Evolutionary conservation across 1,140 invertebrate genomes (phyloP), one percentile per base, ranked within the genome.

Genomic region (Chironomus striatipennis): DNA sequence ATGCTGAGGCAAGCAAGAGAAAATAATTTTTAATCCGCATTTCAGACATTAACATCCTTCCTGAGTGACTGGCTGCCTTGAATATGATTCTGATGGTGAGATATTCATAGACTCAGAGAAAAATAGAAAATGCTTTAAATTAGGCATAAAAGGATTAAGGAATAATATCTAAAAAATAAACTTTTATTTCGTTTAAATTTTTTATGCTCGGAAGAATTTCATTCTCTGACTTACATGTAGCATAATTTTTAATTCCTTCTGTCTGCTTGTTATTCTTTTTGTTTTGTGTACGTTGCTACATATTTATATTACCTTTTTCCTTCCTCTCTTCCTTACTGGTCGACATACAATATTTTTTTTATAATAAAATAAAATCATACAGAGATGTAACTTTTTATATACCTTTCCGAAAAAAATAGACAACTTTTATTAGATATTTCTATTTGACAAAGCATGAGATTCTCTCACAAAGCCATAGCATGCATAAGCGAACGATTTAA

Each of bases 111-210:
- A 7, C 64, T 21, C 9, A 70, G n/a, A 70, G 20, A 7, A 21
- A 9, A 20, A 21, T 9, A 9, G n/a, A 70, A 21, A 70, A 70
- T 21, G 20, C 10, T 70, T 70, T 70, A 70, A 70, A 70, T 70
- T 70, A 70, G 65, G 65, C 65, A 21, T 70, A 70, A 70, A 70
- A 20, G 65, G 65, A 70, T 70, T 70, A 70, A 70, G 18, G 20
- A 70, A 20, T 5, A 57, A 57, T 15, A n/a, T 57, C 47, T 70
- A 18, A 70, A 70, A 70, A 70, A 70, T 70, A 70, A 70, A 70
- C 65, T 70, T 21, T 7, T 17, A 57, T 57, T 70, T 18, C n/a
- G 65, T 70, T 20, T 70, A 17, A 67, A 67, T 67, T 67, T 67
- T 18, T 17, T 18, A 67, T 70, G 65, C 65, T 70, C 18, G 3